Evolutionary conservation across 2,113 vertebrate genomes (phyloP).

Genomic region (Kryptolebias marmoratus): DNA sequence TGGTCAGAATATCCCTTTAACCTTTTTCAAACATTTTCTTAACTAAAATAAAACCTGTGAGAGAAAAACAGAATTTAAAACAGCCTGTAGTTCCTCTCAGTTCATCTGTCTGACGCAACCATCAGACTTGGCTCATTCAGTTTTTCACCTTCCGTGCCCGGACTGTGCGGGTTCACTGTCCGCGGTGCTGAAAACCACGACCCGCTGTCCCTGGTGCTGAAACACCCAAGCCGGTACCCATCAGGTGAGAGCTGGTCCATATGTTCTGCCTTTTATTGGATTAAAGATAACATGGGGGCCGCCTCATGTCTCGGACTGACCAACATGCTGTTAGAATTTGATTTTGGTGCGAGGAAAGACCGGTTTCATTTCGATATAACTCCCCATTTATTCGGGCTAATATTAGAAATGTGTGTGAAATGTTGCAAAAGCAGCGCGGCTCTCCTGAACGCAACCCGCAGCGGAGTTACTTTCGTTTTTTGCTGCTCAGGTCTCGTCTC

Average conservation of each 20-base stretch:
- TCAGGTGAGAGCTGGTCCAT: not conserved
- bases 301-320: too few species aligned
- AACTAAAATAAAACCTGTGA: too few species aligned
- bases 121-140: too few species aligned
- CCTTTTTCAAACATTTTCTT: too few species aligned
- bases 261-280: not conserved
- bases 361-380: too few species aligned
- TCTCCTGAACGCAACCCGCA: slow-evolving; percentile 65
- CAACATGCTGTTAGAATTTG: too few species aligned
- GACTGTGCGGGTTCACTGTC: slow-evolving; percentile 47
- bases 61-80: too few species aligned
- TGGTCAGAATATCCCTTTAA: too few species aligned
- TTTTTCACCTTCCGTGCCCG: too few species aligned
- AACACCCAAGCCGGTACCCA: slow-evolving; percentile 14
- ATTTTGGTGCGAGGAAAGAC: too few species aligned
- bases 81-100: too few species aligned
- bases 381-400: not conserved
- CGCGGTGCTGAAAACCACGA: slow-evolving; percentile 52
- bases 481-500: slow-evolving; percentile 76
- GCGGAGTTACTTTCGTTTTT: slow-evolving; percentile 66
- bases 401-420: not conserved
- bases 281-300: not conserved
- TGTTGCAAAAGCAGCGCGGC: slow-evolving; percentile 40
- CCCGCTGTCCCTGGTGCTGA: slow-evolving; percentile 50
- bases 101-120: too few species aligned